Base-by-base conservation (phyloP, 2,797 vertebrate species). In the Cetoscarus ocellatus region DNA sequence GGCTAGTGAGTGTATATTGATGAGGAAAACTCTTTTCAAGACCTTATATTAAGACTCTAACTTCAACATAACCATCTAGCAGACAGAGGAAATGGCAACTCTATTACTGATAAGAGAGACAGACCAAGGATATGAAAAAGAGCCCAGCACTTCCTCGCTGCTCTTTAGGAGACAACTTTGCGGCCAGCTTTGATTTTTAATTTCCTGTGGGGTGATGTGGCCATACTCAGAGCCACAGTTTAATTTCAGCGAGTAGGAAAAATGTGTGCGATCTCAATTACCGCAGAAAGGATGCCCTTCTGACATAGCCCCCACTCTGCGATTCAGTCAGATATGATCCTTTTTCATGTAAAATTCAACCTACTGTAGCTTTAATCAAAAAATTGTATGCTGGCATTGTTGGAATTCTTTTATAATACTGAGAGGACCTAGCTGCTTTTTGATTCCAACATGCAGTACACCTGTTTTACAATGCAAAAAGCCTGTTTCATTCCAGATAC, bases 111-210 rank as follows among this genome's bases (percentile, higher is more conserved):
- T 76, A 76, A 56, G 18, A 67, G 12, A 68, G 19, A 60, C 34
- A 45, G 65, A 66, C 5, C 39, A 27, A 63, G 74, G 60, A 80
- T 76, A 79, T 81, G 36, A 82, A 73, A 74, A 34, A 50, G 43
- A 67, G 59, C 43, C 47, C 12, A 65, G 8, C 39, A 12, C 39
- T 73, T 13, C n/a, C 18, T 66, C 1, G 1, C 61, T 59, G 17
- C 69, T 57, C n/a, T 80, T 75, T 56, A 27, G 42, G 35, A 73
- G 63, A 80, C 44, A 64, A 64, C 57, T 75, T 48, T 77, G 57
- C 61, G 67, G 52, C 60, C 44, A 50, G 51, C 47, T 68, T 80
- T 75, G 73, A 69, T 86, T 86, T 88, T 84, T 85, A 83, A 86
- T 82, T 84, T 88, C 81, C 69, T 83, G 75, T 62, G 63, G 38